Evolutionary conservation across 2,797 vertebrate genomes (phyloP), one percentile per base, ranked within the genome.

Genomic region (Setipinna tenuifilis): DNA sequence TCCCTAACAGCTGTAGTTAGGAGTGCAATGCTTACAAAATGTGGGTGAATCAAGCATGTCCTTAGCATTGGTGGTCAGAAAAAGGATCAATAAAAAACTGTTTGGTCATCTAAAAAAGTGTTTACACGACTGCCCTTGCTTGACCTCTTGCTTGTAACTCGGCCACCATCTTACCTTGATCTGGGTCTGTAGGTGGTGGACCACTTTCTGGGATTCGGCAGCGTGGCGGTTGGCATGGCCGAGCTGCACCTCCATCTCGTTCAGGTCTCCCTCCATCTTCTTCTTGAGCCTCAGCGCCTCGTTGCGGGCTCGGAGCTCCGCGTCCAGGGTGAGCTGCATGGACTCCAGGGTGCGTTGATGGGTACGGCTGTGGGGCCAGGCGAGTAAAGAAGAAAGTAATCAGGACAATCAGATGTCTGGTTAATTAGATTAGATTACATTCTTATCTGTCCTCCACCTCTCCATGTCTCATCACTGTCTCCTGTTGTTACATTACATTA

Each of bases 231-330:
- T 96, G 84, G 97, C 96, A 0, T 98, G 94, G 87, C 93, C 96
- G 50, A 98, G 93, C 92, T 99, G 97, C 62, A 98, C 90, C 91
- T 98, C 97, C 96, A 98, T 97, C 89, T 98, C 97, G 0, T 97
- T 98, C 87, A 99, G 92, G 91, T 99, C 98, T 0, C 95, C 95
- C 87, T 98, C 97, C 97, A 98, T 97, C 94, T 98, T 99, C 96
- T 98, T 98, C 92, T 96, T 96, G 87, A 98, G 94, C 28, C 97
- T 88, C 7, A 98, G 89, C 0, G 97, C 97, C 89, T 99, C 98
- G 0, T 96, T 97, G 89, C 96, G 96, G 83, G 95, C 94, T 9
- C 96, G 94, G 0, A 96, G 94, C 89, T 99, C 97, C 0, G 96
- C 95, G 0, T 98, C 97, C 86, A 98, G 87, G 0, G 95, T 96